A percentile compares a stretch with the other conserved stretches of the same genome.
These are phyloP conservation scores for Enteromius argenteus DNA, from an alignment of 2,797 vertebrate genomes.

Conservation along the genomic window DNA sequence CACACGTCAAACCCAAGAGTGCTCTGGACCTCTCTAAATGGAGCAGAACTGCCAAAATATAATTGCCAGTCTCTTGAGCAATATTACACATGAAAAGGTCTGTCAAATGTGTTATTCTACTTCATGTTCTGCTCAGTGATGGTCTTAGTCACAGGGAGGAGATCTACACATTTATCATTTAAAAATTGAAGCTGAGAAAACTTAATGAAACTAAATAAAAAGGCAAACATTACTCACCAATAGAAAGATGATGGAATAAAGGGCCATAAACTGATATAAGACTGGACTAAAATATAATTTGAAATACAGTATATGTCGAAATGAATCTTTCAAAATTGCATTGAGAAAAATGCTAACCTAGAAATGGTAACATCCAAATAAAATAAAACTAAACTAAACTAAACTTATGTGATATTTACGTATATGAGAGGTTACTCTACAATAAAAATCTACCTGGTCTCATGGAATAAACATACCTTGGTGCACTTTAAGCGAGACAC, in stretches of 20 bases:
- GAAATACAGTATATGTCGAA: neutral
- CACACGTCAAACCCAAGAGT: slow-evolving; percentile 6
- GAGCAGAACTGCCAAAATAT: slow-evolving; percentile 28
- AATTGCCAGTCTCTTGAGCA: slow-evolving; percentile 56
- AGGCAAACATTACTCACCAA: neutral
- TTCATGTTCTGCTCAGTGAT: slow-evolving; percentile 4
- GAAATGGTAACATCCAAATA: neutral
- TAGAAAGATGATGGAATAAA: neutral
- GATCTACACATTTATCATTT: neutral
- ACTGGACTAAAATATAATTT: neutral
- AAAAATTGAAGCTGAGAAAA: neutral
- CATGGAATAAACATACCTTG: too few relatives aligned
- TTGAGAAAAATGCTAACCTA: neutral
- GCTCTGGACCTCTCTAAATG: slow-evolving; percentile 7
- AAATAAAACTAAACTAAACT: too few relatives aligned
- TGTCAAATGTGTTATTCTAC: slow-evolving; percentile 43
- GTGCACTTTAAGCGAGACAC: too few relatives aligned
- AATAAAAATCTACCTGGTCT: too few relatives aligned
- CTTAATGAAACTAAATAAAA: neutral
- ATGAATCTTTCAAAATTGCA: neutral
- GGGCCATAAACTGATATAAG: neutral
- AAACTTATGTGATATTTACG: too few relatives aligned
- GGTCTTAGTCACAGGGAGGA: neutral
- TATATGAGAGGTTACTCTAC: too few relatives aligned
- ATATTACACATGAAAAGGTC: slow-evolving; percentile 55